A percentile compares a stretch with the other conserved stretches of the same genome.
Evolutionary conservation across 2,888 invertebrate species (phyloP).

Genomic region (Seira sanloemensis): DNA sequence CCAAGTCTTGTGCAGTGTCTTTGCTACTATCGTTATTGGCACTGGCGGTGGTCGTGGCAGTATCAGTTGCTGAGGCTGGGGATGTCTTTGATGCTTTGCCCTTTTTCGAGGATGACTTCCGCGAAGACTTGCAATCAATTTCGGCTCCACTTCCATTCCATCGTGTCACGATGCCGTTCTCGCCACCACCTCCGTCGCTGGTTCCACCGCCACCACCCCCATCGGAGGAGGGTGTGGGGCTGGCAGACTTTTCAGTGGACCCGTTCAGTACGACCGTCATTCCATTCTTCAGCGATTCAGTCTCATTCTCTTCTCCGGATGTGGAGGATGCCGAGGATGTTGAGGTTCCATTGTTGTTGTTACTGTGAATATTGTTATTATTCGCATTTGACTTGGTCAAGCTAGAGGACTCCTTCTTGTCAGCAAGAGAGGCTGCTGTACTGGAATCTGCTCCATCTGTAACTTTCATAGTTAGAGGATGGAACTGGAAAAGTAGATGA

Average conservation of each 20-base stretch:
- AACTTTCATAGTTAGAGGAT: slow-evolving; percentile 65
- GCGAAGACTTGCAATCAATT: slow-evolving; percentile 51
- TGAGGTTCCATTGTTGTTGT: slow-evolving; percentile 49
- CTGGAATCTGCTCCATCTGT: slow-evolving; percentile 64
- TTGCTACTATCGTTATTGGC: slow-evolving; percentile 47
- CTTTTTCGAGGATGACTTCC: slow-evolving; percentile 49
- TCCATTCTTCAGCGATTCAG: slow-evolving; percentile 36
- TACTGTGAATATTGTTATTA: slow-evolving; percentile 26
- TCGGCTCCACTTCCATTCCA: too few species aligned
- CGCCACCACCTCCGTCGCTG: slow-evolving; percentile 8
- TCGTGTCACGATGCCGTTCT: slow-evolving; percentile 62
- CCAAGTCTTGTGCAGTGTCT: slow-evolving; percentile 28
- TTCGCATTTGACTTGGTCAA: slow-evolving; percentile 17
- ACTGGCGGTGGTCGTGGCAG: slow-evolving; percentile 60
- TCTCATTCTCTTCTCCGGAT: slow-evolving; percentile 41
- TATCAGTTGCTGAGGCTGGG: slow-evolving; percentile 9
- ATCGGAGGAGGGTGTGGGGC: slow-evolving; percentile 28
- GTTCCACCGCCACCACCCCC: slow-evolving; percentile 22
- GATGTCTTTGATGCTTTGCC: slow-evolving; percentile 44
- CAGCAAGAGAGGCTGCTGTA: slow-evolving; percentile 38
- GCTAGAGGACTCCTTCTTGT: slow-evolving; percentile 44
- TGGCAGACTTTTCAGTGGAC: slow-evolving; percentile 29
- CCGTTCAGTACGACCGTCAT: slow-evolving; percentile 30
- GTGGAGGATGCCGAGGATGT: slow-evolving; percentile 47
- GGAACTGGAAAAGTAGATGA: not conserved